A percentile compares a stretch with the other conserved stretches of the same genome.
Conservation (phyloP, 2,113 vertebrate genomes). For the Scatophagus argus region DNA sequence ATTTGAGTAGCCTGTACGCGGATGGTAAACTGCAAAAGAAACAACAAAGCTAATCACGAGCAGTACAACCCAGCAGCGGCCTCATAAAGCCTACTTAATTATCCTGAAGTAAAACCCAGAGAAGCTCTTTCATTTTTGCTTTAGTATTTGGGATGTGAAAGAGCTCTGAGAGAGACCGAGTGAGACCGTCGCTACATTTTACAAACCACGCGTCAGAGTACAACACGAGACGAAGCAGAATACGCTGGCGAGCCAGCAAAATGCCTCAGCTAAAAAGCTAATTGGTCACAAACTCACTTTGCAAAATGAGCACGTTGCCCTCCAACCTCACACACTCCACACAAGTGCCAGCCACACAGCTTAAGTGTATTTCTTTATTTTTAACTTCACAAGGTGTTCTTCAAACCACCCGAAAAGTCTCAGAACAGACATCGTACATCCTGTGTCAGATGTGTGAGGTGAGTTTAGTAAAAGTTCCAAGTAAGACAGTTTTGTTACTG, state of each 20-base stretch:
- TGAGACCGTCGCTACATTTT: no score
- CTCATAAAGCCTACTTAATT: not conserved
- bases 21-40: constrained; percentile 88
- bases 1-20: constrained; percentile 92
- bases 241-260: not conserved
- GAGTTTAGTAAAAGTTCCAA: not conserved
- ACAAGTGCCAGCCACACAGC: not conserved
- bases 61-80: not conserved
- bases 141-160: not conserved
- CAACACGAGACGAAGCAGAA: not conserved
- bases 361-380: not conserved
- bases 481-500: not conserved
- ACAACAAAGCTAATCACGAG: not conserved
- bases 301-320: no score
- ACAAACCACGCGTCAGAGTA: not conserved
- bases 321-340: no score
- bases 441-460: not conserved
- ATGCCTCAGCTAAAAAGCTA: not conserved
- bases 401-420: not conserved
- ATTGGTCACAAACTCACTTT: not conserved
- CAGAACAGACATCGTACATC: not conserved
- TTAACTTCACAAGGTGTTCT: not conserved
- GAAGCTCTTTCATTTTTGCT: no score
- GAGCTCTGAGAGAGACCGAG: no score
- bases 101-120: no score